A percentile compares a stretch with the other conserved stretches of the same genome.
These are phyloP conservation scores for Chelonia mydas DNA, from an alignment of 2,797 vertebrate genomes.

Conservation along the genomic window DNA sequence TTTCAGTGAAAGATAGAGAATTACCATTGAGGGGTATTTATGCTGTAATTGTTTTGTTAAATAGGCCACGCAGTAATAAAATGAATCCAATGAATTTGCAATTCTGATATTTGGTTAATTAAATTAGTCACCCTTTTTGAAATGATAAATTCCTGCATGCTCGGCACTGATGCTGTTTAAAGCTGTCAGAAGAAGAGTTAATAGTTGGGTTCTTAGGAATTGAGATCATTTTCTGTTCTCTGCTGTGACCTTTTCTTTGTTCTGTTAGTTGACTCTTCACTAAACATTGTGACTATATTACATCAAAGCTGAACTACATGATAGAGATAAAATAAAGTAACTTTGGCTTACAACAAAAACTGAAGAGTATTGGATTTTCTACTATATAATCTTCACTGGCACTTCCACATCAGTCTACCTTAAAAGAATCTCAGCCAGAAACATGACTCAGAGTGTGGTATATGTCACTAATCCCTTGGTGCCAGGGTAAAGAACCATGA, in stretches of 20 bases:
- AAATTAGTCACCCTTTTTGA: neutral
- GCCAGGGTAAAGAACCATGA: neutral
- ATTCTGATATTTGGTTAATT: neutral
- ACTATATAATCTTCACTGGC: neutral
- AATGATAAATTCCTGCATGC: neutral
- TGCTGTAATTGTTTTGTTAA: neutral
- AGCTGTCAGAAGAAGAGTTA: neutral
- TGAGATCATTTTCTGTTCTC: neutral
- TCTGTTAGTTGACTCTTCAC: neutral
- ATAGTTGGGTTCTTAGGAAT: neutral
- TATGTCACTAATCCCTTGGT: neutral
- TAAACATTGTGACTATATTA: neutral
- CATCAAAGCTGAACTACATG: neutral
- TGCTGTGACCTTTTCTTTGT: neutral
- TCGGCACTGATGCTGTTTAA: neutral
- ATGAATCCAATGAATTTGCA: neutral
- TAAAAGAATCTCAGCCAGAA: neutral
- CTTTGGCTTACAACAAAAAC: neutral
- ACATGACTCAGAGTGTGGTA: neutral
- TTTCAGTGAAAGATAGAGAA: neutral
- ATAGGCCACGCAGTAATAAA: constrained; percentile 16
- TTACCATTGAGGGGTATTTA: constrained; percentile 38
- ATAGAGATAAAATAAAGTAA: neutral
- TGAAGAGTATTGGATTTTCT: neutral
- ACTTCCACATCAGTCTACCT: neutral